Base-by-base conservation (phyloP, 2,797 vertebrate genomes). In the Hypotaenidia okinawae region DNA sequence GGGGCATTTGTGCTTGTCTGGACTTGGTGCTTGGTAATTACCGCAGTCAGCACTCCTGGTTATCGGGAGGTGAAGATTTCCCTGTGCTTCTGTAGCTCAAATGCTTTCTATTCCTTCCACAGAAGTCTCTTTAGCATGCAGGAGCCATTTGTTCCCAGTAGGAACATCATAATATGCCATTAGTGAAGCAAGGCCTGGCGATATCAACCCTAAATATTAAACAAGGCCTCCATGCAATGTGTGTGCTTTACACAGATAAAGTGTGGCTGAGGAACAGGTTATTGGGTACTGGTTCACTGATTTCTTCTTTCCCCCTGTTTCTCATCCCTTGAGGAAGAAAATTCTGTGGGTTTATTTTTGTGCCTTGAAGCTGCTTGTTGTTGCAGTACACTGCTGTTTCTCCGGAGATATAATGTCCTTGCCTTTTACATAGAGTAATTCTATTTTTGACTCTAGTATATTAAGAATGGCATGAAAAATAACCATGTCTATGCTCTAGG, bases 401-500 rank as follows among this genome's bases (percentile, higher is more conserved):
- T 96, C 93, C 30, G 43, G 78, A 95, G 88, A 92, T 74, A 61
- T 4, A 90, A 84, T 0, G 22, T 69, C 84, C 78, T 89, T 95
- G 87, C 79, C 33, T 93, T 85, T 87, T 94, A 72, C 89, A 93
- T 33, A 62, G 30, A 87, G 55, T 92, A 87, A 75, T 64, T 91
- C 90, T 97, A 95, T 96, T 96, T 97, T 94, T 81, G 51, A 75
- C 72, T 86, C 32, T 23, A 70, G 51, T 80, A 81, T 85, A 80
- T 78, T 95, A 89, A 77, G 82, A 89, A 72, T 47, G 28, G 72
- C 82, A 91, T 55, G 54, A 93, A 93, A 95, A 97, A 87, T n/a
- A 94, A 64, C 94, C 66, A 78, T 0, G 0, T 39, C 87, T 89
- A 3, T 47, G 51, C 92, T 78, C 93, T 66, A 64, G 87, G 87